A percentile compares a stretch with the other conserved stretches of the same genome.
phyloP scores from a whole-genome alignment of 2,113 vertebrate species.

The Dasyornis broadbenti region DNA sequence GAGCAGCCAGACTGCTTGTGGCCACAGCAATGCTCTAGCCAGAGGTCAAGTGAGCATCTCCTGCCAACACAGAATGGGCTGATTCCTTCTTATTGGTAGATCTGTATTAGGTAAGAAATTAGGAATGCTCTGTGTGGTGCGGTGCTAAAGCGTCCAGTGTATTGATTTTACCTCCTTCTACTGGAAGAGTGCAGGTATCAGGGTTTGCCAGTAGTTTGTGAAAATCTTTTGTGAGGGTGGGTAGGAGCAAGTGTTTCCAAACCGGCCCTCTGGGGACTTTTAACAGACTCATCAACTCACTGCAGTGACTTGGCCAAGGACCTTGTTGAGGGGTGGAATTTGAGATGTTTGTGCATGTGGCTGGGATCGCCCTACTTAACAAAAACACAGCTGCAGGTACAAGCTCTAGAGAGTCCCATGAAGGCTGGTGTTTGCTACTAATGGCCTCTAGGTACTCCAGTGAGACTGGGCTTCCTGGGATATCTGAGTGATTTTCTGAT shows the following conservation, averaged over 20 bases:
- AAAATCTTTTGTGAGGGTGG: neutral
- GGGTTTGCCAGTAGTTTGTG: neutral
- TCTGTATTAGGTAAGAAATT: neutral
- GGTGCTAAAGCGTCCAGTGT: rapidly evolving
- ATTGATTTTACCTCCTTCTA: neutral
- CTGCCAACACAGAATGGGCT: neutral
- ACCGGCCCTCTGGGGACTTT: neutral
- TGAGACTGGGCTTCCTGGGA: neutral
- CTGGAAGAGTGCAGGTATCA: neutral
- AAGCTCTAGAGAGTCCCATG: neutral
- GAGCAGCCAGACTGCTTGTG: neutral
- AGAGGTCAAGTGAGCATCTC: neutral
- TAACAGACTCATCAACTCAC: neutral
- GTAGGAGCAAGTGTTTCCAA: neutral
- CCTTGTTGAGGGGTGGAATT: neutral
- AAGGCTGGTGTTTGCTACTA: neutral
- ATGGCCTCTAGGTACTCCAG: neutral
- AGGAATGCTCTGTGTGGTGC: neutral
- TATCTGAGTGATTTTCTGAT: neutral
- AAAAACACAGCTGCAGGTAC: neutral
- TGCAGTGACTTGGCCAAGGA: neutral
- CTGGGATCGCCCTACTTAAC: neutral
- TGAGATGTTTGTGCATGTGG: neutral
- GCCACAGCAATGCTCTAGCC: neutral
- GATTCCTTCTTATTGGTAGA: neutral